These are phyloP conservation scores for Heteronetta atricapilla DNA, from an alignment of 2,113 vertebrate genomes.

Conservation along the genomic window DNA sequence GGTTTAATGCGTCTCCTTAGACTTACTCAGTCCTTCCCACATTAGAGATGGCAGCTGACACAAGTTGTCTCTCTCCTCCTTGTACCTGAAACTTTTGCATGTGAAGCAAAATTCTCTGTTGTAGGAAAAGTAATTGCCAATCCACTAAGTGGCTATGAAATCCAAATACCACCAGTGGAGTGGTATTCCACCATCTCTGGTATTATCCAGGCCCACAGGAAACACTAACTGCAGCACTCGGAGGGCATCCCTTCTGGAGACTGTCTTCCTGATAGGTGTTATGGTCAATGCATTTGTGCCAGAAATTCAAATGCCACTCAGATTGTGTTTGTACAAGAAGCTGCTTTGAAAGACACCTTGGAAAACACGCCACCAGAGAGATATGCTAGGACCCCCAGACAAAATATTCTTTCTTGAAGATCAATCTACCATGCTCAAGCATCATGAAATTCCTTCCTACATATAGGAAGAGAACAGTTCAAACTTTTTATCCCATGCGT, in stretches of 20 bases:
- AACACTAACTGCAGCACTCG: fast-evolving
- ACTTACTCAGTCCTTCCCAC: background rate
- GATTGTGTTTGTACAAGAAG: background rate
- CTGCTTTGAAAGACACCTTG: background rate
- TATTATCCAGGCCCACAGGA: background rate
- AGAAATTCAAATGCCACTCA: background rate
- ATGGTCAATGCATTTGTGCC: background rate
- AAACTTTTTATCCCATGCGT: background rate
- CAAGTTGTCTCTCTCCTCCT: background rate
- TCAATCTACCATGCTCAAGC: background rate
- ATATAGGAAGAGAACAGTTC: background rate
- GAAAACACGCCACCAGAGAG: background rate
- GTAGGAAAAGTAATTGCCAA: background rate
- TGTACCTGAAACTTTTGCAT: background rate
- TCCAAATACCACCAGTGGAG: background rate
- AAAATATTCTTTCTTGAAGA: background rate
- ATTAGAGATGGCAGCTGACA: background rate
- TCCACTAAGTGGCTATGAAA: background rate
- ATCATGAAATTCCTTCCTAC: background rate
- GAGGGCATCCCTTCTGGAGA: background rate
- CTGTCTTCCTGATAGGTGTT: background rate
- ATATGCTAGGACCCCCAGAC: background rate
- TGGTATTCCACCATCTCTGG: background rate
- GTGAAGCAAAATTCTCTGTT: background rate
- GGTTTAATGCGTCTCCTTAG: background rate